Percentiles rank a stretch among this genome's conserved stretches.
Conservation (phyloP, 2,888 invertebrate species). For the Monopis laevigella region DNA sequence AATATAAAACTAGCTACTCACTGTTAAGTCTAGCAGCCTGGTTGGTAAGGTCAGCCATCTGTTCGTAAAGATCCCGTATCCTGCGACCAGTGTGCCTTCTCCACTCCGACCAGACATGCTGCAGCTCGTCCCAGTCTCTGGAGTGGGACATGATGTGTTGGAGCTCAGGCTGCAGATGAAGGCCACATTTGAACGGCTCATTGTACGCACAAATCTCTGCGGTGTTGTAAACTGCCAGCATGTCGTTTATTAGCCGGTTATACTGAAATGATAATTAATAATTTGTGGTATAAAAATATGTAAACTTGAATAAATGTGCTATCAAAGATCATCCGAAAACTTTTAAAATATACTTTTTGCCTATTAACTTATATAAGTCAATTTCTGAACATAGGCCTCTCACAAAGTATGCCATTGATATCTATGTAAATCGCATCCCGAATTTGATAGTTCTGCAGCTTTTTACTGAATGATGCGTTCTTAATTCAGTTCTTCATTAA, state of each 20-base stretch:
- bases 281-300: too few relatives aligned
- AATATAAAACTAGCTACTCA: slow-evolving; percentile 60
- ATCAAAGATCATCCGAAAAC: too few relatives aligned
- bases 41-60: slow-evolving; percentile 81
- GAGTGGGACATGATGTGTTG: slow-evolving; percentile 78
- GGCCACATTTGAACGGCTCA: slow-evolving; percentile 83
- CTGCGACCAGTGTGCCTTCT: slow-evolving; percentile 84
- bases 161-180: slow-evolving; percentile 82
- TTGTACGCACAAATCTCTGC: slow-evolving; percentile 87
- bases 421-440: too few relatives aligned
- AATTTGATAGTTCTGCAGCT: too few relatives aligned
- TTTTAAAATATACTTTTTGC: too few relatives aligned
- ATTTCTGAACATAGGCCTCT: too few relatives aligned
- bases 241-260: slow-evolving; percentile 86
- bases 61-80: slow-evolving; percentile 81
- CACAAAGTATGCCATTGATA: too few relatives aligned
- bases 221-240: slow-evolving; percentile 86
- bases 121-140: slow-evolving; percentile 87
- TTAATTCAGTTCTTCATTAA: too few relatives aligned
- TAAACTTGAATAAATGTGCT: too few relatives aligned
- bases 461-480: too few relatives aligned
- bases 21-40: slow-evolving; percentile 84
- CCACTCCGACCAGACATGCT: slow-evolving; percentile 92
- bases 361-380: too few relatives aligned
- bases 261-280: slow-evolving; percentile 66